phyloP scores from a whole-genome alignment of 2,113 vertebrate species.

The Steatornis caripensis region DNA sequence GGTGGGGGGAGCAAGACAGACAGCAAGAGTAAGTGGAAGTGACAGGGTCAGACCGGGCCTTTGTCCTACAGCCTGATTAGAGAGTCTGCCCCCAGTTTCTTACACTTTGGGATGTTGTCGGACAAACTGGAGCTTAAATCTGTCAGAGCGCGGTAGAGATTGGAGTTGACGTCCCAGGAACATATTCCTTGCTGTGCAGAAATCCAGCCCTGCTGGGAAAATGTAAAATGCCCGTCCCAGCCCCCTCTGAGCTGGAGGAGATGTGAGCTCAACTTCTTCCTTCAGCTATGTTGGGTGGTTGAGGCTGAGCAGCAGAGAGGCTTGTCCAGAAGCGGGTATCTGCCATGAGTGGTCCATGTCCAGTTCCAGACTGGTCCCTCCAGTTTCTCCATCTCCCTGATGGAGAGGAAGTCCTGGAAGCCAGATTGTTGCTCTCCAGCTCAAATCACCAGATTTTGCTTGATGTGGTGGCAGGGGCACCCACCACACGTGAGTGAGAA shows the following conservation, averaged over 20 bases:
- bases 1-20: conserved; percentile 78
- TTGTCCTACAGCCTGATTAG: conserved; percentile 95
- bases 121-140: conserved; percentile 92
- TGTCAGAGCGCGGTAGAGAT: conserved; percentile 74
- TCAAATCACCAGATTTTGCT: background rate
- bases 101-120: conserved; percentile 93
- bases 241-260: conserved; percentile 6
- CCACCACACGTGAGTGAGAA: background rate
- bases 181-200: conserved; percentile 73
- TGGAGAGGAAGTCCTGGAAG: background rate
- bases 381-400: background rate
- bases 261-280: conserved; percentile 1
- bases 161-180: conserved; percentile 77
- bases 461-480: background rate
- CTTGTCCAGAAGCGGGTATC: background rate
- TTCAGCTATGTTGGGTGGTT: background rate
- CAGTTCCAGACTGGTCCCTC: background rate
- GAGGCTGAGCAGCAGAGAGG: background rate
- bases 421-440: background rate
- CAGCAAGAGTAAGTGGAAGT: conserved; percentile 91
- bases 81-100: conserved; percentile 89
- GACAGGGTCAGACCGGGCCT: conserved; percentile 95
- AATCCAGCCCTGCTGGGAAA: conserved; percentile 74
- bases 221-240: conserved; percentile 52
- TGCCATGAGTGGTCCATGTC: background rate